phyloP scores from a whole-genome alignment of 2,888 invertebrate species.

The Thysanoteuthis rhombus region DNA sequence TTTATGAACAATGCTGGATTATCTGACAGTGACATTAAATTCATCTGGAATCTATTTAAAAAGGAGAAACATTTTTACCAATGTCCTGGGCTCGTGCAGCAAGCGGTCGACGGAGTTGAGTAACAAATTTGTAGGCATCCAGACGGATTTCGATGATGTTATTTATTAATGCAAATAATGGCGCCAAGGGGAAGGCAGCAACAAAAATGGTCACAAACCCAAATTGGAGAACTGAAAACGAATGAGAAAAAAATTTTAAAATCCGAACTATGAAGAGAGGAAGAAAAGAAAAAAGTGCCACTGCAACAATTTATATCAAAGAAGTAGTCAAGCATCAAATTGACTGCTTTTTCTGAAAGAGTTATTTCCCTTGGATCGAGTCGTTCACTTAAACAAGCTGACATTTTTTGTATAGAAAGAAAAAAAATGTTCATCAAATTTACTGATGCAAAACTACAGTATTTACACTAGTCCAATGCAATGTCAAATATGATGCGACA shows the following conservation, averaged over 20 bases:
- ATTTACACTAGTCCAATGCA: no score
- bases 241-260: slow-evolving; percentile 25
- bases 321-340: no score
- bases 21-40: no score
- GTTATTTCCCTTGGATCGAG: background rate
- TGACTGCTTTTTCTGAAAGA: background rate
- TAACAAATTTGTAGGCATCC: slow-evolving; percentile 91
- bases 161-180: slow-evolving; percentile 93
- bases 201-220: slow-evolving; percentile 98
- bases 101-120: slow-evolving; percentile 86
- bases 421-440: no score
- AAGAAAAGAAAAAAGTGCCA: background rate
- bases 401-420: background rate
- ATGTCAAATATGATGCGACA: no score
- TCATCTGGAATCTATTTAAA: no score
- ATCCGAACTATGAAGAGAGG: background rate
- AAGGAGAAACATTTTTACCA: slow-evolving; percentile 70
- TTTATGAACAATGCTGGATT: no score
- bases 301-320: background rate
- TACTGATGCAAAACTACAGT: no score
- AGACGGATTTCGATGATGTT: slow-evolving; percentile 95
- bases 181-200: slow-evolving; percentile 95
- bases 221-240: slow-evolving; percentile 79
- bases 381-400: background rate
- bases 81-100: slow-evolving; percentile 90